A percentile compares a stretch with the other conserved stretches of the same genome.
Evolutionary conservation across 2,888 invertebrate species (phyloP).

Genomic region (Caenorhabditis sinica): DNA sequence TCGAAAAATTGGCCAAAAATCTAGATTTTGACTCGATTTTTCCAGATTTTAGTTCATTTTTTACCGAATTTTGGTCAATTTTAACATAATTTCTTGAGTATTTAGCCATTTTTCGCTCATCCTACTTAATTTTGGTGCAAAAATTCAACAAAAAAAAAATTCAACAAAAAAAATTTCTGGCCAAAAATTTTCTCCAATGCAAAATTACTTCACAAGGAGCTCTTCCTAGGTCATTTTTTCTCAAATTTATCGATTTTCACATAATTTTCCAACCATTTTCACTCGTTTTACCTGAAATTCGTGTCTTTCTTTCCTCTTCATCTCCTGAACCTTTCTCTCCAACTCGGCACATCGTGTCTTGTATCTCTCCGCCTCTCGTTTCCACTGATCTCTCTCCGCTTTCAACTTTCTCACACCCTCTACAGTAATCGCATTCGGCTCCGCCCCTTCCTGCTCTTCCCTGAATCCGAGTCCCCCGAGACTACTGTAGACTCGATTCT

Average conservation of each 20-base stretch:
- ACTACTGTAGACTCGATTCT: slow-evolving; percentile 3
- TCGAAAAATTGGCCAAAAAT: too few relatives aligned
- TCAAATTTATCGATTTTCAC: not conserved
- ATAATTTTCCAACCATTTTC: not conserved
- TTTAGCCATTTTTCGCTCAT: too few relatives aligned
- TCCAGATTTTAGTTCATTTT: not conserved
- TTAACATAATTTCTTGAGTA: not conserved
- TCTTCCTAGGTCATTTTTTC: not conserved
- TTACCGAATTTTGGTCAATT: not conserved
- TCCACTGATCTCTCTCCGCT: slow-evolving; percentile 19
- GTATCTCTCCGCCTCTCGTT: slow-evolving; percentile 15
- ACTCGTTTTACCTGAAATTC: not conserved
- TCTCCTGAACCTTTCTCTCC: not conserved
- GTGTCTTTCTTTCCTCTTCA: not conserved
- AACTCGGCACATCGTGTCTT: slow-evolving; percentile 3
- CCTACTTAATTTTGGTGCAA: too few relatives aligned
- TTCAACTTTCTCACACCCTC: slow-evolving; percentile 11
- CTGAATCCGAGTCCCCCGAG: not conserved
- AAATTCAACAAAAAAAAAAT: too few relatives aligned
- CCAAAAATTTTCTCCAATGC: too few relatives aligned
- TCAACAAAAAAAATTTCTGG: too few relatives aligned
- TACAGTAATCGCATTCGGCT: too few relatives aligned
- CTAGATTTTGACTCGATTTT: not conserved
- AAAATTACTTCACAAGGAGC: too few relatives aligned
- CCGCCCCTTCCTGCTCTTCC: too few relatives aligned